Conservation (phyloP, 2,797 vertebrate species). For the Botia kubotai region DNA sequence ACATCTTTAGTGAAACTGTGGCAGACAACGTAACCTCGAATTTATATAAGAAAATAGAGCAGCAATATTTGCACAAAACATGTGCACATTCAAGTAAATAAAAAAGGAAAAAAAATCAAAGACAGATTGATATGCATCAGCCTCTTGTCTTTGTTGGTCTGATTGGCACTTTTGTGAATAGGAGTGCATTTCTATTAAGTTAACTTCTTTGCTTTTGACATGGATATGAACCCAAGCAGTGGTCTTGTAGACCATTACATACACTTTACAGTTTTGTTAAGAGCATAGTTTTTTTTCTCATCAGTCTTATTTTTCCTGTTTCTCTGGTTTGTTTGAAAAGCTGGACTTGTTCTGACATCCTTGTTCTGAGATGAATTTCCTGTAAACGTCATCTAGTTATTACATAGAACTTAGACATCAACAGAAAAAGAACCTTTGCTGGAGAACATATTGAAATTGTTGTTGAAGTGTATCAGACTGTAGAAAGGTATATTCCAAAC, state of each 20-base stretch:
- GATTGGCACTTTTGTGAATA: conserved; percentile 88
- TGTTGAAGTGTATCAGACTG: conserved; percentile 12
- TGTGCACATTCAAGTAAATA: conserved; percentile 87
- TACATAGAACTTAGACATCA: conserved; percentile 1
- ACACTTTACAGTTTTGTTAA: conserved; percentile 59
- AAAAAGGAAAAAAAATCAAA: conserved; percentile 70
- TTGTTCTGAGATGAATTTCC: conserved; percentile 55
- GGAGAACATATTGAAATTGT: conserved; percentile 3
- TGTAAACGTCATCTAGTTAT: neutral
- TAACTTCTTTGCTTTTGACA: conserved; percentile 46
- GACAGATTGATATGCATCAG: conserved; percentile 74
- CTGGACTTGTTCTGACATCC: conserved; percentile 56
- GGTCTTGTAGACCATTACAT: conserved; percentile 62
- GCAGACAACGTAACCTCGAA: conserved; percentile 73
- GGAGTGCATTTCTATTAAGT: conserved; percentile 78
- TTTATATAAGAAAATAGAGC: conserved; percentile 79
- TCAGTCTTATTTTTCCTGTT: conserved; percentile 51
- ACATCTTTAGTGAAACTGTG: conserved; percentile 72
- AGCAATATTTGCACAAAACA: conserved; percentile 82
- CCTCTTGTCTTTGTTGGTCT: conserved; percentile 83
- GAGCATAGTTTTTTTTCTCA: conserved; percentile 50
- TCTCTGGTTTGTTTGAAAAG: conserved; percentile 39
- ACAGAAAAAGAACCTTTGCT: neutral
- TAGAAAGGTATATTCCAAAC: conserved; percentile 14
- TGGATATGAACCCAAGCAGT: conserved; percentile 61